A percentile compares a stretch with the other conserved stretches of the same genome.
phyloP scores from a whole-genome alignment of 2,797 vertebrate species.

The Paratrypauchen microcephalus region DNA sequence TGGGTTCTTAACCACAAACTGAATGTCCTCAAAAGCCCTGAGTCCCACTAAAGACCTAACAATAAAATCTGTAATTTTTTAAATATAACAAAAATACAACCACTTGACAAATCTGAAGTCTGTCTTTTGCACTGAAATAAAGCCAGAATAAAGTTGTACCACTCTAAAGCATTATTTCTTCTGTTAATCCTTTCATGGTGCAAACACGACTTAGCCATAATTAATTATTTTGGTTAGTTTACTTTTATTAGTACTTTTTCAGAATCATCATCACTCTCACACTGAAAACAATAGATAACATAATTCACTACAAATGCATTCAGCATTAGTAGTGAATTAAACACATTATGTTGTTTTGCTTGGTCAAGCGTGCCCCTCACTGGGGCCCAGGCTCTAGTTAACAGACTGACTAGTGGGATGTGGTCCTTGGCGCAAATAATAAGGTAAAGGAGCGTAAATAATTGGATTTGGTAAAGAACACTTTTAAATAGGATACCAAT shows the following conservation, averaged over 20 bases:
- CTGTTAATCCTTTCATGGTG: constrained; percentile 43
- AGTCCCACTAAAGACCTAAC: constrained; percentile 19
- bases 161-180: constrained; percentile 34
- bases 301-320: constrained; percentile 45
- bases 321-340: constrained; percentile 76
- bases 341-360: constrained; percentile 72
- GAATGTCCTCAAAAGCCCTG: constrained; percentile 55
- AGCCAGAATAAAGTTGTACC: constrained; percentile 35
- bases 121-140: neutral
- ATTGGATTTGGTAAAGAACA: constrained; percentile 82
- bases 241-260: neutral
- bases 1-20: constrained; percentile 63
- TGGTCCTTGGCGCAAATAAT: constrained; percentile 77
- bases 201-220: constrained; percentile 50
- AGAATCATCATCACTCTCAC: constrained; percentile 16
- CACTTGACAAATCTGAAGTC: neutral
- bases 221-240: neutral
- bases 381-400: constrained; percentile 72
- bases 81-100: constrained; percentile 10
- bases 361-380: constrained; percentile 63
- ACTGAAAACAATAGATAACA: constrained; percentile 23
- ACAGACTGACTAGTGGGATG: constrained; percentile 74
- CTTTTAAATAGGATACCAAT: constrained; percentile 74
- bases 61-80: neutral
- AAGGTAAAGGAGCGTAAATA: constrained; percentile 84